These are phyloP conservation scores for Noctuana brunneofusca DNA, from an alignment of 2,888 invertebrate species.

Conservation along the genomic window DNA sequence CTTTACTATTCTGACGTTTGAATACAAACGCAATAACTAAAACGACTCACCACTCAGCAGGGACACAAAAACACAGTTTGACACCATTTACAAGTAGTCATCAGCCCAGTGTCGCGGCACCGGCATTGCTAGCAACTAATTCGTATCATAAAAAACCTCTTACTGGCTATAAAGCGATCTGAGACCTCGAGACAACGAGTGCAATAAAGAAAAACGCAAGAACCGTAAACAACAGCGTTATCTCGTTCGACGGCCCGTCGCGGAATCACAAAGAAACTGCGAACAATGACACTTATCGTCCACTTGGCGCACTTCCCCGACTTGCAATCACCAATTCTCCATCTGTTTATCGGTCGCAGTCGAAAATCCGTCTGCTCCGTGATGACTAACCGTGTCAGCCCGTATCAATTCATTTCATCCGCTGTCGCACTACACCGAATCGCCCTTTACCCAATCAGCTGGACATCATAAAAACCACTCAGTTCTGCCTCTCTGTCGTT, in stretches of 20 bases:
- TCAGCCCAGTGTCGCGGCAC: conserved; percentile 16
- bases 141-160: conserved; percentile 28
- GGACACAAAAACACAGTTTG: conserved; percentile 70
- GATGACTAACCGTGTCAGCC: conserved; percentile 74
- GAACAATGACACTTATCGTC: conserved; percentile 65
- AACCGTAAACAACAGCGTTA: conserved; percentile 72
- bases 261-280: conserved; percentile 75
- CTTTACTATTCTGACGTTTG: conserved; percentile 1
- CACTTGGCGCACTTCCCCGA: conserved; percentile 58
- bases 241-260: conserved; percentile 62
- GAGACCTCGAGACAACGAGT: conserved; percentile 51
- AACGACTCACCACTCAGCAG: conserved; percentile 46
- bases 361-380: conserved; percentile 66
- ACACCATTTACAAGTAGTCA: conserved; percentile 63
- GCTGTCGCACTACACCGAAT: conserved; percentile 58
- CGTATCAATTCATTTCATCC: conserved; percentile 67
- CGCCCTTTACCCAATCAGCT: conserved; percentile 78
- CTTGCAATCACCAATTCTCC: conserved; percentile 51
- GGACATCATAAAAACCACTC: conserved; percentile 60
- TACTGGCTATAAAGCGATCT: conserved; percentile 37
- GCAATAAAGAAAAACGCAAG: conserved; percentile 51
- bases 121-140: conserved; percentile 29
- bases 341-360: conserved; percentile 56
- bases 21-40: conserved; percentile 2
- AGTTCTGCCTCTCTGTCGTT: conserved; percentile 42